phyloP scores from a whole-genome alignment of 1,140 invertebrate genomes.

The Bilobella aurantiaca region DNA sequence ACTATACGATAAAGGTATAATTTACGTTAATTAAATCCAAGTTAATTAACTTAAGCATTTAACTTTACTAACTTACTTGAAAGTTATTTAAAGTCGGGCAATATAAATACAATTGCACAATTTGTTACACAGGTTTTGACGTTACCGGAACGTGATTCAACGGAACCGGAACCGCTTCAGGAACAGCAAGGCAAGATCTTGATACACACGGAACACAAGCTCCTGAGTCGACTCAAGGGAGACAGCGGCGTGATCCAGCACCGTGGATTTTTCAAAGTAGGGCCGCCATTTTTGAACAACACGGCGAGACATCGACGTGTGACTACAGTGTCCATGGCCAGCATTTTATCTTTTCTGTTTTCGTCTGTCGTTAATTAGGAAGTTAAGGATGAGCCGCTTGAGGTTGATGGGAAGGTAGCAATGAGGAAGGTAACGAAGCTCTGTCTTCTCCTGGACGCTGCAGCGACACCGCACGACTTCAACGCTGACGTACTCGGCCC shows the following conservation, averaged over 20 bases:
- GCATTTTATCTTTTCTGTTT: not conserved
- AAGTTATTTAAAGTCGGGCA: no score
- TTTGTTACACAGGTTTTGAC: conserved; percentile 45
- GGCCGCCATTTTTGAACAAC: conserved; percentile 16
- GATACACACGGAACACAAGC: conserved; percentile 66
- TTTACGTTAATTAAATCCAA: not conserved
- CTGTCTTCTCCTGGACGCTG: conserved; percentile 68
- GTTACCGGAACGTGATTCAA: conserved; percentile 45
- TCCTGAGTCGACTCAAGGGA: conserved; percentile 55
- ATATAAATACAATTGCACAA: no score
- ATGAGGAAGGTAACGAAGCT: conserved; percentile 53
- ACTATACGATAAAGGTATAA: conserved; percentile 62
- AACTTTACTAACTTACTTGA: no score
- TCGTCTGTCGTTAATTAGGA: conserved; percentile 42
- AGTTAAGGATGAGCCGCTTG: conserved; percentile 48
- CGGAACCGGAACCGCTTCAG: conserved; percentile 57
- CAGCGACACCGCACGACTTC: conserved; percentile 57
- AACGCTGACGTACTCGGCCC: conserved; percentile 41
- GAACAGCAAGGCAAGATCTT: conserved; percentile 72
- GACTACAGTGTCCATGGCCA: not conserved
- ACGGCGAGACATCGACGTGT: no score
- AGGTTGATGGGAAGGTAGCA: conserved; percentile 45
- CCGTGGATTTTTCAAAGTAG: conserved; percentile 68
- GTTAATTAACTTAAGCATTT: not conserved
- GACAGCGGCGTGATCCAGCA: conserved; percentile 66